Base-by-base conservation (phyloP, 2,888 invertebrate genomes). In the Uropetala carovei region DNA sequence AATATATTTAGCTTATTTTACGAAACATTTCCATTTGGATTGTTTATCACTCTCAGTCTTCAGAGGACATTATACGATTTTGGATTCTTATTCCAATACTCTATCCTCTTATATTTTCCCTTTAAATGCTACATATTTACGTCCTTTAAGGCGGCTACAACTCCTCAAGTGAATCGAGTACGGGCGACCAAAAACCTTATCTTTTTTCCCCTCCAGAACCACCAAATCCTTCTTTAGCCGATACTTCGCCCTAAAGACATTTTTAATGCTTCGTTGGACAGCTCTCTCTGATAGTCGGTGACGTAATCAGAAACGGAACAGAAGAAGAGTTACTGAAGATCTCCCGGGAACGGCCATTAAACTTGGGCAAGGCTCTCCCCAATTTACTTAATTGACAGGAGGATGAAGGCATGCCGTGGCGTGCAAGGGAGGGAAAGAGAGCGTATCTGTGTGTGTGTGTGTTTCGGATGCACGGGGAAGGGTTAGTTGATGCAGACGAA, bases 361-460 rank as follows among this genome's bases (percentile, higher is more conserved):
- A 89, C 89, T 64, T 89, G 89, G 89, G 43, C 64, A 89, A 22
- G 64, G 89, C 89, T 64, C 43, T 68, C n/a, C 89, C 89, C 89
- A 89, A 89, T 89, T 89, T 89, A 64, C 89, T 64, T 89, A 89
- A 89, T 89, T 89, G 89, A 89, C 89, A 89, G 89, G 60, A 64
- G 89, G 89, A 64, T 89, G 89, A 89, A 89, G 89, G 64, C 89
- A 89, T 43, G 89, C 56, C 27, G 64, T 43, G 60, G 30, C 43
- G 57, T 83, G 57, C 57, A 57, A 83, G 89, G 43, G 30, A 64
- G 89, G 30, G 86, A 16, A 43, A n/a, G 64, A 89, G 43, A 57
- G 43, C 60, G 89, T 64, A n/a, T 43, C 68, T n/a, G 43, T 18
- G 68, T 10, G 57, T 43, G 57, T 43, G 83, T 18, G n/a, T 14